Evolutionary conservation across 2,113 vertebrate genomes (phyloP), one percentile per base, ranked within the genome.

Genomic region (Gasterosteus nipponicus): DNA sequence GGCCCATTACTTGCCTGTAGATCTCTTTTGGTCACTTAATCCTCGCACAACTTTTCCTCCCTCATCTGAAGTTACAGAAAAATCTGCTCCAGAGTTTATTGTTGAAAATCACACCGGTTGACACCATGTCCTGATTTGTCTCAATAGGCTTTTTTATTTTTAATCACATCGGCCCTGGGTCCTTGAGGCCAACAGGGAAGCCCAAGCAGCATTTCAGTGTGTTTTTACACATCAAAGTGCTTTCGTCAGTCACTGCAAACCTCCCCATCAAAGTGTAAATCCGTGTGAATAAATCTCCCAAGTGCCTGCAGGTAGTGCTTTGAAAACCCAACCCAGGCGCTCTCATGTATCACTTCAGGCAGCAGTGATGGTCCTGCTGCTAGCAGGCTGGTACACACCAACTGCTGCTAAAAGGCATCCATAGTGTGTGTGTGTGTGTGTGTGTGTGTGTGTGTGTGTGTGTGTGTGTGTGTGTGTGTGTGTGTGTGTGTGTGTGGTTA

Each of bases 171-270:
- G 15, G 49, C 26, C 18, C 14, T 39, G 38, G 19, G 31, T 35
- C 11, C 47, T 39, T 9, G 31, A 41, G 65, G 11, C 33, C 71
- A 47, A 38, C 78, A 53, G 73, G 51, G 54, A 75, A 10, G 66
- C 80, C 5, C 46, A 31, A 0, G 5, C 29, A 22, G 33, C 31
- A 67, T 39, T 46, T 56, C 11, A 53, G 26, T 26, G 12, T 54
- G 59, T 71, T 63, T 75, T 83, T 56, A 73, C 80, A 80, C 87
- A 63, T 68, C 77, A 82, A 64, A 80, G 63, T 69, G 69, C 82
- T 16, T 15, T 67, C 68, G 78, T 60, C 56, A 63, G 19, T 11
- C 5, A 15, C 29, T 51, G 10, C 26, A 62, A 15, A 4, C 60
- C n/a, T 60, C 31, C 78, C 38, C 6, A 46, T 54, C 61, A 38